Evolutionary conservation across 1,140 invertebrate species (phyloP).

Genomic region (Neoseiulus cucumeris): DNA sequence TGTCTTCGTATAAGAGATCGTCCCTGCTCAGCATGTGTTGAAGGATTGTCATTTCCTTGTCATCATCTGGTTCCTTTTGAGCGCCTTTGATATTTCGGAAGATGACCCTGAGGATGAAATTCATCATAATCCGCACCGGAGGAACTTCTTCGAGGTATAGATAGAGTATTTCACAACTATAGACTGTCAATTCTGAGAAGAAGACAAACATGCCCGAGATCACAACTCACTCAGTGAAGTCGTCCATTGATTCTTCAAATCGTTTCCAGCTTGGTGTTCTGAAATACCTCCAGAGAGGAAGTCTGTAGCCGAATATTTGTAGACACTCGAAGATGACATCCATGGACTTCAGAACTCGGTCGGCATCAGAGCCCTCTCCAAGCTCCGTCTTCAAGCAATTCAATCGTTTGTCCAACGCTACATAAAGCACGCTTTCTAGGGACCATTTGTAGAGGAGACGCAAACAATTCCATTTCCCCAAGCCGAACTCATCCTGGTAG

Average conservation of each 20-base stretch:
- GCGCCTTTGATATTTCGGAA: constrained; percentile 4
- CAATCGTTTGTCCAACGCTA: background rate
- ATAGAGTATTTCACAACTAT: too few relatives aligned
- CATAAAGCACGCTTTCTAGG: background rate
- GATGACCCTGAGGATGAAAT: background rate
- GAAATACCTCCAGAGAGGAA: background rate
- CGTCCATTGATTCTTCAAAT: background rate
- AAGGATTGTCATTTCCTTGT: background rate
- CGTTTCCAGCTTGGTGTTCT: background rate
- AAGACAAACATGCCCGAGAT: too few relatives aligned
- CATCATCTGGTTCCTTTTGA: background rate
- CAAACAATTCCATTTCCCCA: background rate
- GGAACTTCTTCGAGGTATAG: too few relatives aligned
- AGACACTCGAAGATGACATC: constrained; percentile 3
- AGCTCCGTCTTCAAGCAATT: background rate
- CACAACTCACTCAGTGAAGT: constrained; percentile 2
- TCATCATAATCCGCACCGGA: too few relatives aligned
- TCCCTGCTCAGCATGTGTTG: constrained; percentile 1
- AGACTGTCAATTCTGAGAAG: too few relatives aligned
- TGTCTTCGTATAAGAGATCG: constrained; percentile 1
- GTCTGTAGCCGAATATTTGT: background rate
- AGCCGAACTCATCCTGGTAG: background rate
- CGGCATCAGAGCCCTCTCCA: background rate
- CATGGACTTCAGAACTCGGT: constrained; percentile 3
- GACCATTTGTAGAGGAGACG: constrained; percentile 7